Conservation (phyloP, 2,888 invertebrate genomes). For the Cantharis rufa region DNA sequence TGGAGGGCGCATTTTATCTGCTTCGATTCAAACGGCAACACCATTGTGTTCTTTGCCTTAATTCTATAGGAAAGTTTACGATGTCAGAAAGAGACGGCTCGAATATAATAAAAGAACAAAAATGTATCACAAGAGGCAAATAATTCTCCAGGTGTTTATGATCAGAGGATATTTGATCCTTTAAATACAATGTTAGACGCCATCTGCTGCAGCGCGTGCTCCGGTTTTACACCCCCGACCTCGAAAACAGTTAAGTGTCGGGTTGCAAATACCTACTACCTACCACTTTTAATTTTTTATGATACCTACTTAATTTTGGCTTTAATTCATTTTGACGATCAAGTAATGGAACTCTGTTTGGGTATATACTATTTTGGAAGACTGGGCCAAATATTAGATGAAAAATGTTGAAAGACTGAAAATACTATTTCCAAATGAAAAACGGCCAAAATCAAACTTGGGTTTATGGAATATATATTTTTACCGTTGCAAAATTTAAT, state of each 20-base stretch:
- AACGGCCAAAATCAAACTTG: too few species aligned
- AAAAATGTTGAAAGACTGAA: too few species aligned
- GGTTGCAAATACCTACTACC: conserved; percentile 15
- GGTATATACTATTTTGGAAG: too few species aligned
- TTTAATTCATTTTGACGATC: background rate
- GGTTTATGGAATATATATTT: too few species aligned
- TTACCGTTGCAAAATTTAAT: too few species aligned
- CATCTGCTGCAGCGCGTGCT: conserved; percentile 31
- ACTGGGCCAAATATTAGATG: too few species aligned
- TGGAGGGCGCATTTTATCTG: conserved; percentile 16
- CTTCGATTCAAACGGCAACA: background rate
- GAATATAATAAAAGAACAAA: background rate
- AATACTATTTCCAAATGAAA: too few species aligned
- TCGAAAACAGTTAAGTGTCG: conserved; percentile 19
- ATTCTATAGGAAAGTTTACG: background rate
- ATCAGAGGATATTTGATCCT: conserved; percentile 29
- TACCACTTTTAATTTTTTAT: conserved; percentile 1
- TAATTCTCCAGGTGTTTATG: conserved; percentile 30
- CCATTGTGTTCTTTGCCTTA: background rate
- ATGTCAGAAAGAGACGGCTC: background rate
- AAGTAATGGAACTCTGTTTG: background rate
- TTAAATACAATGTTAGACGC: conserved; percentile 21
- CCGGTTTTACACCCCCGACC: conserved; percentile 27
- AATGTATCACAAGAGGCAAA: conserved; percentile 18
- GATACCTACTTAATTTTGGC: background rate